Conservation (phyloP, 2,113 vertebrate genomes). For the Phyllopteryx taeniolatus region DNA sequence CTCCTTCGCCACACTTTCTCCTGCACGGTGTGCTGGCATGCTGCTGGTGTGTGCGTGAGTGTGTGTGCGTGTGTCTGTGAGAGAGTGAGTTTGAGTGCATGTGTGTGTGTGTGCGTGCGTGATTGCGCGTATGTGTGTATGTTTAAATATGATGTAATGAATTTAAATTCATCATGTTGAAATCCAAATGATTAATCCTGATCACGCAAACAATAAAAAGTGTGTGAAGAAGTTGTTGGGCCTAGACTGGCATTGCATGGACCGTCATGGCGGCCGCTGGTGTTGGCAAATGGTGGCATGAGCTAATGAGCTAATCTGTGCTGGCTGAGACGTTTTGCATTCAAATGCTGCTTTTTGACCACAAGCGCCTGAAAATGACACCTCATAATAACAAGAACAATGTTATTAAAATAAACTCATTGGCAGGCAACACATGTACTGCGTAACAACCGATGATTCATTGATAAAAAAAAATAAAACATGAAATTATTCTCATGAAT, state of each 20-base stretch:
- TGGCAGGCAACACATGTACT: neutral
- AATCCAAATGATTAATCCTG: neutral
- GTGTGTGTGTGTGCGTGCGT: constrained; percentile 10
- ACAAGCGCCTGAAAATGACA: neutral
- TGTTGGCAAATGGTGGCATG: neutral
- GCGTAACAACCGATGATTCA: neutral
- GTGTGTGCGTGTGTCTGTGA: neutral
- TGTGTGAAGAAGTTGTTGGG: neutral
- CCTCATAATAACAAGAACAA: neutral
- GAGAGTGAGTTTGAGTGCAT: constrained; percentile 16
- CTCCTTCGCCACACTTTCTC: constrained; percentile 57
- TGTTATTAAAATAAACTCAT: neutral
- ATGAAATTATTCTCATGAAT: too few relatives aligned
- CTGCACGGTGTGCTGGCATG: constrained; percentile 30
- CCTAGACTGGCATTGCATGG: neutral
- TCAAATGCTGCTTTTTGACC: neutral
- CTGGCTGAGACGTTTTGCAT: neutral
- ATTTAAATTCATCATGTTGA: neutral
- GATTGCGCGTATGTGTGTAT: neutral
- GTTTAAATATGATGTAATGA: neutral
- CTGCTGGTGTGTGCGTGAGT: constrained; percentile 21
- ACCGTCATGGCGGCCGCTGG: neutral
- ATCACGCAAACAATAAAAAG: neutral
- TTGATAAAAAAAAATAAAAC: too few relatives aligned
- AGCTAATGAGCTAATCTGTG: neutral